These are phyloP conservation scores for Cheilosia impressa DNA, from an alignment of 2,888 invertebrate species.

Conservation along the genomic window DNA sequence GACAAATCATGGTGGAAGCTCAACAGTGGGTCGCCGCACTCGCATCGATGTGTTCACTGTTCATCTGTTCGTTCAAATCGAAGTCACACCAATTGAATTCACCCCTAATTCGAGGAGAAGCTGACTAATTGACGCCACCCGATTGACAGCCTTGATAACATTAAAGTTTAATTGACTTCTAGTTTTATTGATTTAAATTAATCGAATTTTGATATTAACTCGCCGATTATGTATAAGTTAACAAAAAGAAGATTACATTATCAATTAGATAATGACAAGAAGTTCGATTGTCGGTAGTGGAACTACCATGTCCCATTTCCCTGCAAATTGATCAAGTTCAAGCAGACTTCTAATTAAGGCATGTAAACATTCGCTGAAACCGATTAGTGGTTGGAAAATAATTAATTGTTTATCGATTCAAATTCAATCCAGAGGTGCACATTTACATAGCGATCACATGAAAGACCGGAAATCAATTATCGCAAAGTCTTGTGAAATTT, in stretches of 20 bases:
- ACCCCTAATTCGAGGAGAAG: background rate
- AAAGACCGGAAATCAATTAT: conserved; percentile 18
- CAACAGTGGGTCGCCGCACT: background rate
- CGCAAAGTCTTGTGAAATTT: conserved; percentile 16
- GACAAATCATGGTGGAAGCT: background rate
- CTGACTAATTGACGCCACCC: conserved; percentile 15
- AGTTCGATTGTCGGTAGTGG: background rate
- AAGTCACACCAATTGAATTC: background rate
- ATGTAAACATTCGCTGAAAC: background rate
- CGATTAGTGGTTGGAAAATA: background rate
- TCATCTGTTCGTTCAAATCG: background rate
- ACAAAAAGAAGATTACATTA: background rate
- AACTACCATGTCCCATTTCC: background rate
- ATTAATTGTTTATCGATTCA: conserved; percentile 16
- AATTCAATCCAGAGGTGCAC: conserved; percentile 4
- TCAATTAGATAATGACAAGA: conserved; percentile 10
- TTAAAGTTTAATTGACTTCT: conserved; percentile 33
- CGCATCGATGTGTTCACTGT: no score
- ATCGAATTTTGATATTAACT: conserved; percentile 4
- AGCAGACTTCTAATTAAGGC: background rate
- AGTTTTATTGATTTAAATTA: conserved; percentile 23
- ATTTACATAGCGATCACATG: background rate
- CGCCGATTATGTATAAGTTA: background rate
- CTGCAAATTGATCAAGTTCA: background rate
- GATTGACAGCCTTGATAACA: conserved; percentile 28